Base-by-base conservation (phyloP, 2,113 vertebrate species). In the Epinephelus lanceolatus region DNA sequence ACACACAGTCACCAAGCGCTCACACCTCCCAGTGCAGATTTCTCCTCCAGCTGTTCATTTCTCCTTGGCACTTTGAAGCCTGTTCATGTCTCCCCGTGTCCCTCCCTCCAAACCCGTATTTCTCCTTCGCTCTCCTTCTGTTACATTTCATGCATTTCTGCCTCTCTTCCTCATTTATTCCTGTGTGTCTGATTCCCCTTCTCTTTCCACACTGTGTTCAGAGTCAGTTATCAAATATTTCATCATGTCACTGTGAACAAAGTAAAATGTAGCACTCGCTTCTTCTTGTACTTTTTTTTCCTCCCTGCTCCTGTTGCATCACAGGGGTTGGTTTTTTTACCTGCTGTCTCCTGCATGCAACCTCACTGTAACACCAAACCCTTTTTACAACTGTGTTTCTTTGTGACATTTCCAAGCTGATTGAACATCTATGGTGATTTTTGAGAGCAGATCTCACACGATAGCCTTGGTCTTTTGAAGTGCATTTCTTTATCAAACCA, bases 11-110 rank as follows among this genome's bases (percentile, higher is more conserved):
- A 15, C 70, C 78, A 69, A 27, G 76, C 67, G 78, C 42, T 61
- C 82, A 67, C 88, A 65, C 80, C 67, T 81, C 83, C 81, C 72
- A 9, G 70, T 86, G 77, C 90, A 90, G 85, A 93, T 87, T 91
- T 86, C 89, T 91, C 93, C 85, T 93, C 90, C 94, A 94, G 94
- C 91, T 94, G 93, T 94, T 93, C 83, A 80, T 86, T 85, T 94
- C 86, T 92, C 84, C 75, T 86, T 88, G 84, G 78, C 84, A 90
- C 93, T 94, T 94, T 94, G 94, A 94, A 93, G 93, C 93, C 78
- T 87, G 84, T 84, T 91, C 69, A 45, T 86, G 81, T 90, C 88
- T 92, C 80, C 74, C 74, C 4, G 33, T 81, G 89, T 90, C 85
- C 90, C 92, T 89, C 89, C 92, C 87, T 86, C 82, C 86, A 78